Percentiles rank a stretch among this genome's conserved stretches.
Conservation (phyloP, 2,797 vertebrate genomes). For the Phrynocephalus vlangalii region DNA sequence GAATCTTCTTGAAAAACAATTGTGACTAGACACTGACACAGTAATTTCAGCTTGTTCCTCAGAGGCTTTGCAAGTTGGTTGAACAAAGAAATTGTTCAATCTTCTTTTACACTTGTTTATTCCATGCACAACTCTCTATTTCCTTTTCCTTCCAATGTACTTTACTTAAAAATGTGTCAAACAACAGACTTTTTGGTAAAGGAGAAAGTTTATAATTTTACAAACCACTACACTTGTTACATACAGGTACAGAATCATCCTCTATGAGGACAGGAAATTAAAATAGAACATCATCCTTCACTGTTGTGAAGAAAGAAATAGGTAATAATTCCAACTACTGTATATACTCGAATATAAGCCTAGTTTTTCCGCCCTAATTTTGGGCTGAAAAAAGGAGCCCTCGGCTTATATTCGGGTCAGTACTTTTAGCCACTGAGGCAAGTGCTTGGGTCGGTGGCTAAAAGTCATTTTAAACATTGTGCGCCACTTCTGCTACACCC, state of each 20-base stretch:
- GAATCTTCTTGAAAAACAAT: not conserved
- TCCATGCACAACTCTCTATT: not conserved
- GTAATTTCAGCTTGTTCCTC: not conserved
- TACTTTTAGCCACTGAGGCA: too few species aligned
- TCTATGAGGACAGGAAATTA: not conserved
- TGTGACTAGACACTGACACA: not conserved
- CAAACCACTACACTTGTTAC: not conserved
- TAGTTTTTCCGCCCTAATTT: too few species aligned
- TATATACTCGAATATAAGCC: too few species aligned
- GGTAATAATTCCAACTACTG: not conserved
- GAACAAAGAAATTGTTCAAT: not conserved
- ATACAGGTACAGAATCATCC: not conserved
- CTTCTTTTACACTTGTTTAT: not conserved
- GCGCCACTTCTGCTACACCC: too few species aligned
- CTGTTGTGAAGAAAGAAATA: not conserved
- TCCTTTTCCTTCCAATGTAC: not conserved
- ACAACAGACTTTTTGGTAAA: not conserved
- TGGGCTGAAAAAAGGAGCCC: too few species aligned
- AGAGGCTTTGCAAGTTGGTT: not conserved
- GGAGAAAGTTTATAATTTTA: not conserved
- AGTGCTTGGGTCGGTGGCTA: too few species aligned
- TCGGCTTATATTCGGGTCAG: too few species aligned
- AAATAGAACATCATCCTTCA: not conserved
- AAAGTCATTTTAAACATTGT: too few species aligned
- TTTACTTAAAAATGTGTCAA: not conserved